Percentiles rank a stretch among this genome's conserved stretches.
phyloP scores from a whole-genome alignment of 2,888 invertebrate genomes.

The Marronus borbonicus region DNA sequence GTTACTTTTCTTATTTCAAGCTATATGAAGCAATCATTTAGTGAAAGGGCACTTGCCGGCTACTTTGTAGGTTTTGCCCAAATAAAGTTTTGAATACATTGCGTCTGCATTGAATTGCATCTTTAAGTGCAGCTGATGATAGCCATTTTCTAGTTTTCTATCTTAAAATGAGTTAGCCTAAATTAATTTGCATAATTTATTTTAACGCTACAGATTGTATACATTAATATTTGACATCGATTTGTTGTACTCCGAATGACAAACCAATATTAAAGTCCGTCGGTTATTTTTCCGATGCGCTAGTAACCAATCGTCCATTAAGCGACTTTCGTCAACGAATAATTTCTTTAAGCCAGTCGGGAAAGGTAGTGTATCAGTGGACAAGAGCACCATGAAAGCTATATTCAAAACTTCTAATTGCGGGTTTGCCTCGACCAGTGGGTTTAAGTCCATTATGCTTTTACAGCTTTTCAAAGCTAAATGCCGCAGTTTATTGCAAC shows the following conservation, averaged over 20 bases:
- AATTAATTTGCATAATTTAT: background rate
- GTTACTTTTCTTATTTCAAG: too few species aligned
- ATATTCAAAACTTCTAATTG: slow-evolving; percentile 57
- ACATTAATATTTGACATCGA: slow-evolving; percentile 40
- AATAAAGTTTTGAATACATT: too few species aligned
- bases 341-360: slow-evolving; percentile 53
- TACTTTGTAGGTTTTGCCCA: too few species aligned
- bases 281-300: slow-evolving; percentile 27
- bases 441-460: slow-evolving; percentile 54
- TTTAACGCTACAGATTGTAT: background rate
- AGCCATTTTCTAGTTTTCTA: too few species aligned
- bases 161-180: too few species aligned
- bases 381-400: slow-evolving; percentile 57
- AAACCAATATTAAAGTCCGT: slow-evolving; percentile 52
- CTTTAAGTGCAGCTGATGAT: too few species aligned
- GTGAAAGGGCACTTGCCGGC: too few species aligned
- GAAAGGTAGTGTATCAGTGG: slow-evolving; percentile 42
- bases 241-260: slow-evolving; percentile 57
- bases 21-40: too few species aligned
- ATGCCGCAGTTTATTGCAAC: slow-evolving; percentile 56
- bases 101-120: too few species aligned
- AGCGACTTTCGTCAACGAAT: slow-evolving; percentile 55
- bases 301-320: slow-evolving; percentile 42
- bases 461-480: slow-evolving; percentile 59
- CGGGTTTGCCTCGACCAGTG: slow-evolving; percentile 55